Evolutionary conservation across 2,797 vertebrate genomes (phyloP), one percentile per base, ranked within the genome.

Genomic region (Borostomias antarcticus): DNA sequence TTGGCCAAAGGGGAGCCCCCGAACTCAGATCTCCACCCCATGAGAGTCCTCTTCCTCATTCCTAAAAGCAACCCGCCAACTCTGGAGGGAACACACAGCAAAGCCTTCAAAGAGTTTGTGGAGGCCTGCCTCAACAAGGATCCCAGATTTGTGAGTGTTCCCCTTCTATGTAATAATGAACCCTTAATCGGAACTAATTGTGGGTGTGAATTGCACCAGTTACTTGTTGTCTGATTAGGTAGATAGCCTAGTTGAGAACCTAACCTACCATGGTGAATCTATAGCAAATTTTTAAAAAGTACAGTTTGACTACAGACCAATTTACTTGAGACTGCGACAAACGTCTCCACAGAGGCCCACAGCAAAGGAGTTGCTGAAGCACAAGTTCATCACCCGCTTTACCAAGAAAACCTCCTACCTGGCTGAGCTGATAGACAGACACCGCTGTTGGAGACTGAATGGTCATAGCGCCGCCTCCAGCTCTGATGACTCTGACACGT

Each of bases 51-150:
- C 45, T 95, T 95, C 77, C 85, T 95, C 64, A 95, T 95, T 66
- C 94, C 94, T 28, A 95, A 95, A 84, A 95, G 94, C 73, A 95
- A 90, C 74, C 94, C 94, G 7, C 94, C 94, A 17, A 91, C 93
- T 0, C 86, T 95, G 59, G 93, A 95, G 67, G 94, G 94, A 53
- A 89, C 92, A 62, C 91, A 95, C 86, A 94, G 94, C 89, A 95
- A 94, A 74, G 92, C 93, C 62, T 95, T 95, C 81, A 95, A 94
- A 78, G 93, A 95, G 58, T 95, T 95, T 68, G 93, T 95, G 74
- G 94, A 95, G 76, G 91, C 92, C 58, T 95, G 94, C 72, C 92
- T 95, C 73, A 95, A 95, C 73, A 95, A 95, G 82, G 94, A 95
- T 75, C 94, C 94, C 40, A 83, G 93, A 83, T 94, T 94, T 63